These are phyloP conservation scores for Lobophora halterata DNA, from an alignment of 2,888 invertebrate species.

Conservation along the genomic window DNA sequence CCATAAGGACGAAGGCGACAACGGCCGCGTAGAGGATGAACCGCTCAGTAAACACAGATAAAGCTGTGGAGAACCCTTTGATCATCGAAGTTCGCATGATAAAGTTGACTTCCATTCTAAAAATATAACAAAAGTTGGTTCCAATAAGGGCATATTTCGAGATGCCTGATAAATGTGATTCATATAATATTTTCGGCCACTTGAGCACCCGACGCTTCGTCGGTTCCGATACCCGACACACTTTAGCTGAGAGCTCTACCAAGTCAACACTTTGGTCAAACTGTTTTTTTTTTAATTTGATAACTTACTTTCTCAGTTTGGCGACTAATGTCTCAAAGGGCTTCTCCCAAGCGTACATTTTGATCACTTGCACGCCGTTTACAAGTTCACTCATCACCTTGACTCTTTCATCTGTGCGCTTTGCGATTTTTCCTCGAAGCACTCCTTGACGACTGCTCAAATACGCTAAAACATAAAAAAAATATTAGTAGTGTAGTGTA, in stretches of 20 bases:
- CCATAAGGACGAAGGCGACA: constrained; percentile 86
- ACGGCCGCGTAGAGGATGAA: constrained; percentile 90
- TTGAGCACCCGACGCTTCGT: too few relatives aligned
- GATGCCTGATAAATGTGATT: too few relatives aligned
- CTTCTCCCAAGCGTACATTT: constrained; percentile 93
- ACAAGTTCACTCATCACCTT: constrained; percentile 91
- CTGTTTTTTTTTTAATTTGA: not conserved
- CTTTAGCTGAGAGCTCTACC: too few relatives aligned
- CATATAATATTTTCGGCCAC: too few relatives aligned
- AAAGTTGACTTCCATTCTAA: constrained; percentile 85
- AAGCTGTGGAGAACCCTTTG: constrained; percentile 82
- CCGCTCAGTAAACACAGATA: constrained; percentile 91
- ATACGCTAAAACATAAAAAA: constrained; percentile 54
- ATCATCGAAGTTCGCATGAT: constrained; percentile 84
- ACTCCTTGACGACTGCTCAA: constrained; percentile 68
- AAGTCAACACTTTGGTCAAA: not conserved
- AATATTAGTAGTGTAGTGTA: too few relatives aligned
- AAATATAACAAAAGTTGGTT: too few relatives aligned
- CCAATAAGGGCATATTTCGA: too few relatives aligned
- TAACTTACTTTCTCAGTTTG: constrained; percentile 83
- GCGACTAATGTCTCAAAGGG: constrained; percentile 87
- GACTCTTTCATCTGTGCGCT: constrained; percentile 87
- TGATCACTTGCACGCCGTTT: constrained; percentile 89
- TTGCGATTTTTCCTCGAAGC: constrained; percentile 82
- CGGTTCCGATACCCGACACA: too few relatives aligned